Base-by-base conservation (phyloP, 1,140 invertebrate genomes). In the Diorhabda sublineata region DNA sequence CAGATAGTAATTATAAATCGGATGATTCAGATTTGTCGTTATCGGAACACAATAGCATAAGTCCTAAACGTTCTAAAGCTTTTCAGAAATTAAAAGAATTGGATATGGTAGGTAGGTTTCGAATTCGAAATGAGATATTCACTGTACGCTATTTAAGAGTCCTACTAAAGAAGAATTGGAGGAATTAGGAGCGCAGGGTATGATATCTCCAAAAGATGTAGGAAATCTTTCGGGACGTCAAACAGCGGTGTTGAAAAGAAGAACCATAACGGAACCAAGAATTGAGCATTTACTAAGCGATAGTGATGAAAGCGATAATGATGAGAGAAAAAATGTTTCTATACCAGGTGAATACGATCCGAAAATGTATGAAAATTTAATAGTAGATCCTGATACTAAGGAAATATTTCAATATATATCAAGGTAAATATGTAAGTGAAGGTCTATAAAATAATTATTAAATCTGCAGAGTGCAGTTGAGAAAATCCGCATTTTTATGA, bases 351-450 rank as follows among this genome's bases (percentile, higher is more conserved):
- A 91, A 42, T 97, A 96, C 81, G 89, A 97, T 83, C 89, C 93
- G 45, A 87, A 90, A 66, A 88, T 95, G 70, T 98, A 90, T 82
- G 91, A 95, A 67, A 86, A 94, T 79, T 80, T 98, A 56, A 83
- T 91, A 43, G 91, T 93, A n/a, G 86, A 91, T 1, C 81, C 88
- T 0, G 96, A 98, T 69, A 88, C 97, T 61, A 94, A 94, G 79
- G 95, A 98, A 78, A 80, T 98, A 2, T 98, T 98, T 83, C 90
- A 95, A 73, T 96, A 95, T 79, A 98, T 98, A 66, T 89, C 90
- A 67, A 93, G 92, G 92, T 94, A 82, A 84, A 82, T 79, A 63
- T 26, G 26, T 26, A 26, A 1, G 26, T 26, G 26, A 26, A 26
- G 26, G 26, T 26, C 26, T 26, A 26, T 26, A 26, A 26, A 26